Conservation (phyloP, 2,888 invertebrate genomes). For the Sphaerophoria taeniata region DNA sequence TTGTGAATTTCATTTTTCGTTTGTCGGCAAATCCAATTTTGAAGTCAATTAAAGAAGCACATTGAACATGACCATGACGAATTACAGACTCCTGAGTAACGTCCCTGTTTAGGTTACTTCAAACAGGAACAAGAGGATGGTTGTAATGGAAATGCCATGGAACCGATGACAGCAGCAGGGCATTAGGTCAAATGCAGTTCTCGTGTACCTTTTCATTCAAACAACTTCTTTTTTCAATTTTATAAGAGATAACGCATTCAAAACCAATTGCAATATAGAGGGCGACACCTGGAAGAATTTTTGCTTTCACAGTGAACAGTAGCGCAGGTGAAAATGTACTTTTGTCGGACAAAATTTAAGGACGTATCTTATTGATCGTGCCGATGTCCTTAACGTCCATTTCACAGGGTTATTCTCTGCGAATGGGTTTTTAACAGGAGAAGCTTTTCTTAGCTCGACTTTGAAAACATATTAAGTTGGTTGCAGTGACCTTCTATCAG, state of each 20-base stretch:
- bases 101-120: constrained; percentile 3
- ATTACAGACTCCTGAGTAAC: constrained; percentile 49
- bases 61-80: constrained; percentile 66
- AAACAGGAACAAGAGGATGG: constrained; percentile 22
- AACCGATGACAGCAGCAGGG: constrained; percentile 46
- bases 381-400: too few species aligned
- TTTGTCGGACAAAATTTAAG: constrained; percentile 4
- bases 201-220: constrained; percentile 30
- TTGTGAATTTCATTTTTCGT: background rate
- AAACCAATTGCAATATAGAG: constrained; percentile 6
- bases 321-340: constrained; percentile 50
- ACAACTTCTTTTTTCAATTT: constrained; percentile 20
- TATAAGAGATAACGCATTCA: constrained; percentile 50
- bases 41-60: constrained; percentile 56
- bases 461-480: too few species aligned
- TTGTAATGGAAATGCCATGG: background rate
- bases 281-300: constrained; percentile 53
- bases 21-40: constrained; percentile 63
- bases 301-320: constrained; percentile 32
- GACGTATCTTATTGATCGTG: constrained; percentile 42
- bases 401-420: background rate
- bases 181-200: constrained; percentile 21
- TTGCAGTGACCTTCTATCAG: too few species aligned
- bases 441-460: too few species aligned
- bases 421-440: too few species aligned